Conservation (phyloP, 1,140 invertebrate genomes). For the Vanessa atalanta region DNA sequence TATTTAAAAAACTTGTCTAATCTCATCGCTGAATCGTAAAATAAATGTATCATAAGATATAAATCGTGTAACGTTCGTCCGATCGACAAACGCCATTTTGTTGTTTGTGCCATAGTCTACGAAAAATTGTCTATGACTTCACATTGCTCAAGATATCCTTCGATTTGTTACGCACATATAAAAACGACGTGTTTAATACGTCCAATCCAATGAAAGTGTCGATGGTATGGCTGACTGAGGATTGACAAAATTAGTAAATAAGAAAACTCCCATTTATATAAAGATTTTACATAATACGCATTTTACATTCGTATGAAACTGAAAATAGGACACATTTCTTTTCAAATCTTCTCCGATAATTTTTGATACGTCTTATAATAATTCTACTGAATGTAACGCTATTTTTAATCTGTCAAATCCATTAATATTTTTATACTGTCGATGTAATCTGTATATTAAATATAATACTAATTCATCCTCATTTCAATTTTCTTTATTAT, state of each 20-base stretch:
- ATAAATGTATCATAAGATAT: background rate
- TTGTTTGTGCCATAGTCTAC: conserved; percentile 10
- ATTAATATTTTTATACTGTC: conserved; percentile 27
- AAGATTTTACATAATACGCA: conserved; percentile 15
- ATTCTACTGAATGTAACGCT: background rate
- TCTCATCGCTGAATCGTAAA: too few species aligned
- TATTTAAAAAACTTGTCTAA: too few species aligned
- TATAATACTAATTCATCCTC: background rate
- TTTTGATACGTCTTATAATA: conserved; percentile 4
- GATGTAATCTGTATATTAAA: conserved; percentile 15
- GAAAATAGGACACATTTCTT: background rate
- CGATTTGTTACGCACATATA: background rate
- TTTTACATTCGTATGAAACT: conserved; percentile 20
- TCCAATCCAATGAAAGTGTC: conserved; percentile 10
- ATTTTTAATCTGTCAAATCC: conserved; percentile 21
- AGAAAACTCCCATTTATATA: conserved; percentile 7
- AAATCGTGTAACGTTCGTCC: background rate
- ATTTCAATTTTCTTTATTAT: conserved; percentile 9
- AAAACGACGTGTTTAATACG: background rate
- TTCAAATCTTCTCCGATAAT: background rate
- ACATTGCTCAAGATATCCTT: conserved; percentile 6
- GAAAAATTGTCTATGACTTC: conserved; percentile 8
- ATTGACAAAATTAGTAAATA: conserved; percentile 11
- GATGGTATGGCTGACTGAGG: conserved; percentile 20
- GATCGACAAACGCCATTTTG: background rate